Conservation (phyloP, 2,888 invertebrate species). For the Diaphora mendica region DNA sequence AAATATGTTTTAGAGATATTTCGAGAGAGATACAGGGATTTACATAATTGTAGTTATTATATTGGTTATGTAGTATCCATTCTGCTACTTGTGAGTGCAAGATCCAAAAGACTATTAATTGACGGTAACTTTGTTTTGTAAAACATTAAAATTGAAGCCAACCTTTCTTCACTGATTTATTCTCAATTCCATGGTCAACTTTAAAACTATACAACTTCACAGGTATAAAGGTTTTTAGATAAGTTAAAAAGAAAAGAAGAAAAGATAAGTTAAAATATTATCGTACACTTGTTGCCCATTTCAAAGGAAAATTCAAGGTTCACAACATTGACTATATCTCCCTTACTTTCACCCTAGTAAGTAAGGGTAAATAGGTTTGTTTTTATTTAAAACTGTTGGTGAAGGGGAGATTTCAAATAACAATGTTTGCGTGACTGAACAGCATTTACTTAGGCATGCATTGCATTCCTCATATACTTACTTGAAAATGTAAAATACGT, state of each 20-base stretch:
- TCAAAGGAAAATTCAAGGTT: background rate
- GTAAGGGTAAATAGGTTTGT: background rate
- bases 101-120: background rate
- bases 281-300: background rate
- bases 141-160: no score
- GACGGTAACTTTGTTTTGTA: background rate
- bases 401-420: background rate
- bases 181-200: background rate
- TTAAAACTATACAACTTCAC: background rate
- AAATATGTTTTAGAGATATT: no score
- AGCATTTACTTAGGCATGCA: conserved; percentile 9
- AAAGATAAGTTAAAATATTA: no score
- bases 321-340: background rate
- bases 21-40: no score
- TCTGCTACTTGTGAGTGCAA: no score
- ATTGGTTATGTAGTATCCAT: no score
- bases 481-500: background rate
- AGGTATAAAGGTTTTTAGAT: background rate
- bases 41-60: no score
- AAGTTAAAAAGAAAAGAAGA: no score
- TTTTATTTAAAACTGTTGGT: background rate
- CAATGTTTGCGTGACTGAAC: conserved; percentile 13
- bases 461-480: background rate
- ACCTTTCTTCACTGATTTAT: no score
- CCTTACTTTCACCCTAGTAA: background rate